phyloP scores from a whole-genome alignment of 2,797 vertebrate genomes.

The Margarornis squamiger region DNA sequence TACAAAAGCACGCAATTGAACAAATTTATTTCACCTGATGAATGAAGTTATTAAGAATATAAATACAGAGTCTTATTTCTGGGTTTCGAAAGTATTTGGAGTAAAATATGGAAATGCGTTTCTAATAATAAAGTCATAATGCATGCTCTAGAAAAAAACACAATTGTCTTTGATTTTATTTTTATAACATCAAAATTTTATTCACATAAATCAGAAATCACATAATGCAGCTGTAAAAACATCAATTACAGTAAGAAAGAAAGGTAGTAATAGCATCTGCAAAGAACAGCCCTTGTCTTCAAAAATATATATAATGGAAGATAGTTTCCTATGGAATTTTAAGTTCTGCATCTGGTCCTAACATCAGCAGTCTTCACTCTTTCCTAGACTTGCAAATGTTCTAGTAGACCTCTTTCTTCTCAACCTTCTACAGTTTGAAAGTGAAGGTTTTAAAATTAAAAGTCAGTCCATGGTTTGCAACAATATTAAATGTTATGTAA shows the following conservation, averaged over 20 bases:
- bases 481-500: neutral
- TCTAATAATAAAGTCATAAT: neutral
- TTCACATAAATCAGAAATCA: neutral
- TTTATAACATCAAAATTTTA: neutral
- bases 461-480: neutral
- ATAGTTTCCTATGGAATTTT: neutral
- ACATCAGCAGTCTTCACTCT: neutral
- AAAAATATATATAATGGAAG: neutral
- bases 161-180: neutral
- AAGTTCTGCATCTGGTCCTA: neutral
- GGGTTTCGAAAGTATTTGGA: neutral
- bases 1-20: neutral
- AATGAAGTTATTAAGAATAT: neutral
- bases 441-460: neutral
- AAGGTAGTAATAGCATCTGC: neutral
- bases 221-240: neutral
- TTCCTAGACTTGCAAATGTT: neutral
- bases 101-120: neutral
- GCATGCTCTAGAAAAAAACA: neutral
- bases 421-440: neutral
- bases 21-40: neutral
- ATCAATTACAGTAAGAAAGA: neutral
- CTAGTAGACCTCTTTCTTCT: neutral
- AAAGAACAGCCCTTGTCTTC: neutral
- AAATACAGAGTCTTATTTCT: neutral